Base-by-base conservation (phyloP, 2,797 vertebrate species). In the Vultur gryphus region DNA sequence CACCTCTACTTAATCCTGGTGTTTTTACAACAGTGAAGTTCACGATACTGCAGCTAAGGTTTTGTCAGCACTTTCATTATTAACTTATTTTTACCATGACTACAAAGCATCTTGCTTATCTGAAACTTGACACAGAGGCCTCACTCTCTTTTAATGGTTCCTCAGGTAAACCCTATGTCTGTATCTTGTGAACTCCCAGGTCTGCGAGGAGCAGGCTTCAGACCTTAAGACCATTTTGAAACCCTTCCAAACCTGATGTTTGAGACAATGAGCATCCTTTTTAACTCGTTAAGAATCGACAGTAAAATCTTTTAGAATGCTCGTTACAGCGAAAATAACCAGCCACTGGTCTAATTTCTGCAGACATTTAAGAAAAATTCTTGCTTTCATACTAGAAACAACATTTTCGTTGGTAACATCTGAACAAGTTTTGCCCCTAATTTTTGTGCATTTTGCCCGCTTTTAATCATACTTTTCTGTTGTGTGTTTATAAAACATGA, bases 11-110 rank as follows among this genome's bases (percentile, higher is more conserved):
- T 95, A 90, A 93, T 73, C 76, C 65, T 16, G 8, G 64, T 93
- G 79, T 67, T 97, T 98, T 98, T 97, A 97, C 84, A 96, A 69
- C 80, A 93, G 61, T 83, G 37, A 81, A 91, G 84, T 94, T 97
- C 80, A 95, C 1, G 33, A 94, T 95, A 65, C 62, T 89, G 82
- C 66, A 91, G 86, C 58, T 84, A 86, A 85, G 67, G 72, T 91
- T 87, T 79, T 91, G 78, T 96, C 94, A 97, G 94, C 87, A 93
- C 61, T 97, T 97, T 93, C 64, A 76, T 86, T 91, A 93, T 96
- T 95, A 97, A 96, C 87, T 92, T n/a, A 51, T 92, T 97, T 94
- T 69, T 64, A 87, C 70, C 37, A 33, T 72, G 70, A 71, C 58
- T 93, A 73, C 64, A 86, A 89, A 97, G 62, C 51, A 39, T 24